phyloP scores from a whole-genome alignment of 1,140 invertebrate genomes.

The Lepidurus couesii region DNA sequence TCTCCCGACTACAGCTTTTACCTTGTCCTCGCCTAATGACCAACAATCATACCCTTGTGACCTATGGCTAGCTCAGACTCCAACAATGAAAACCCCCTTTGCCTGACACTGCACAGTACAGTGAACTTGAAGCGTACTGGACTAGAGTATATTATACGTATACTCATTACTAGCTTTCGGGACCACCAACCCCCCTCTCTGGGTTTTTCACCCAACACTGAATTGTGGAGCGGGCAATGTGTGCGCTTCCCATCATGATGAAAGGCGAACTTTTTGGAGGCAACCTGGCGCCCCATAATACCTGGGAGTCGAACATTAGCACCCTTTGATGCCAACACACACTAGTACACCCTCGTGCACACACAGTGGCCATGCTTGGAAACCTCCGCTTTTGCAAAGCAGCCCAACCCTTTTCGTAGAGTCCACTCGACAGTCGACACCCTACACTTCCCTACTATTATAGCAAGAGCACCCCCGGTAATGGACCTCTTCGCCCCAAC shows the following conservation, averaged over 20 bases:
- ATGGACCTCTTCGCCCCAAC: conserved; percentile 20
- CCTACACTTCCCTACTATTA: conserved; percentile 22
- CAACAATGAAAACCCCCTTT: neutral
- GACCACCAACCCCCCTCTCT: neutral
- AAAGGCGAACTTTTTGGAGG: conserved; percentile 5
- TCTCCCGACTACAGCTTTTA: neutral
- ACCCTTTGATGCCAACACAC: conserved; percentile 18
- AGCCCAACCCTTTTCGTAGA: neutral
- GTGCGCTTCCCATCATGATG: conserved; percentile 21
- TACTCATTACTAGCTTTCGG: conserved; percentile 14
- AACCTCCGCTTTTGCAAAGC: neutral
- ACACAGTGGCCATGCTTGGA: conserved; percentile 12
- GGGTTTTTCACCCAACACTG: neutral
- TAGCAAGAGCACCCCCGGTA: neutral
- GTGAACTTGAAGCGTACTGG: neutral
- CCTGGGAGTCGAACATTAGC: conserved; percentile 17
- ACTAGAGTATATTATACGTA: neutral
- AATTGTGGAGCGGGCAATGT: neutral
- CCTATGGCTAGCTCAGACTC: neutral
- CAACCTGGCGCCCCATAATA: conserved; percentile 11
- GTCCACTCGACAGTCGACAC: conserved; percentile 17
- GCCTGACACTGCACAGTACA: conserved; percentile 3
- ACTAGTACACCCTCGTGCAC: neutral
- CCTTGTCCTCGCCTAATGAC: conserved; percentile 11
- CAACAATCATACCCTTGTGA: conserved; percentile 19